phyloP scores from a whole-genome alignment of 2,888 invertebrate genomes.

The Alloplasta piceator region DNA sequence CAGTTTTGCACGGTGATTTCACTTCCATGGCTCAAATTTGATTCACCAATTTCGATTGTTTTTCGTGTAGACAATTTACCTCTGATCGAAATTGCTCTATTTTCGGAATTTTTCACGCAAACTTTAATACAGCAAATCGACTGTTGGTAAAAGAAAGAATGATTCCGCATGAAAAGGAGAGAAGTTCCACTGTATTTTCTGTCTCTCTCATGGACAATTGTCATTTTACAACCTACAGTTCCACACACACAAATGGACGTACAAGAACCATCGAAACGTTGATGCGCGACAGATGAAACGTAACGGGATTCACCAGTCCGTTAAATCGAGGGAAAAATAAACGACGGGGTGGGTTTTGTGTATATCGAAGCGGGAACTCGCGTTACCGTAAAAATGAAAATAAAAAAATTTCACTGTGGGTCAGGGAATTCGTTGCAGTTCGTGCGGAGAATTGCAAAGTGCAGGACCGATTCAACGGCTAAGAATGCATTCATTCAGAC shows the following conservation, averaged over 20 bases:
- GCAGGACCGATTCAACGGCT: too few species aligned
- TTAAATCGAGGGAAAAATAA: constrained; percentile 55
- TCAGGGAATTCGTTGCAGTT: not conserved
- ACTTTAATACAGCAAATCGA: too few species aligned
- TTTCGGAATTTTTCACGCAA: too few species aligned
- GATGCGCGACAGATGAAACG: constrained; percentile 61
- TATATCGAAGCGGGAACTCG: constrained; percentile 28
- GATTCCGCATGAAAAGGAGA: not conserved
- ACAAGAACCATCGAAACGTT: constrained; percentile 17
- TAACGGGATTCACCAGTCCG: constrained; percentile 62
- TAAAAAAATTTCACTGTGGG: not conserved
- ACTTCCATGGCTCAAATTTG: too few species aligned
- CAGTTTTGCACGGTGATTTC: too few species aligned
- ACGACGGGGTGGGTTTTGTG: not conserved
- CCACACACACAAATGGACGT: constrained; percentile 3
- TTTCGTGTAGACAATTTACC: too few species aligned
- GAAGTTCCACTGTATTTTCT: not conserved
- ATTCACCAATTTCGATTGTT: too few species aligned
- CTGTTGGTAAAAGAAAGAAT: too few species aligned
- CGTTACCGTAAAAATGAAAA: constrained; percentile 45
- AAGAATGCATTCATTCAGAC: too few species aligned
- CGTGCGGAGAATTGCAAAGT: too few species aligned
- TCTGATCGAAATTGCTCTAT: too few species aligned
- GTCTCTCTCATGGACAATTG: constrained; percentile 31
- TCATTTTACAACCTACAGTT: constrained; percentile 27